Evolutionary conservation across 53 echinoderm and acorn worm genomes (phyloP), one percentile per base, ranked within the genome.

Genomic region (Paracentrotus lividus): DNA sequence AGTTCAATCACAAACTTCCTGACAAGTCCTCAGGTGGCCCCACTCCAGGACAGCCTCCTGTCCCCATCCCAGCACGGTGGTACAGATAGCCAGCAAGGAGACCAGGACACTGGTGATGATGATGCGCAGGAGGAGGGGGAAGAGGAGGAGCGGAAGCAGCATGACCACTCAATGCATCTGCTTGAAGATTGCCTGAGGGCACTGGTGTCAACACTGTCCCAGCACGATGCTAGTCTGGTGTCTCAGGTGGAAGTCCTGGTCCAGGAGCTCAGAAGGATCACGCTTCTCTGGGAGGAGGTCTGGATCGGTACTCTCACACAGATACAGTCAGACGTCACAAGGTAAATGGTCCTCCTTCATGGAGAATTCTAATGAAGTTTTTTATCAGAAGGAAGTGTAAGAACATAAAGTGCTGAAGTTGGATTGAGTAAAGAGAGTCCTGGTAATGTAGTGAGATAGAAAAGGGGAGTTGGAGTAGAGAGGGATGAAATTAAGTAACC

Each of bases 261-360:
- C 45, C 96, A 96, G 67, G 98, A 98, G 78, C 94, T 98, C 93
- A 93, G 98, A 18, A 90, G 98, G 27, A 98, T 98, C 57, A 98
- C 98, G 0, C 93, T 98, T 52, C 96, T 98, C 23, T 98, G 98
- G 98, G 98, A 98, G 88, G 98, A 98, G 84, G 96, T 98, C n/a
- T 98, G 98, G 98, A 85, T 98, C 49, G 98, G 98, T 21, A 98
- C 98, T 1, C 92, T 98, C 49, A 98, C 96, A 85, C 98, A 98
- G 64, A 86, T 97, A 26, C 98, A 98, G 26, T 94, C 96, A 38
- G 98, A 98, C 91, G 96, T 98, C 24, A 95, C 97, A 9, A 95
- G 98, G 98, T 98, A 66, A 12, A 31, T 66, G 66, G 27, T 27
- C 32, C 10, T 32, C 66, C 32, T 24, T 23, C n/a, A 7, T 23